A percentile compares a stretch with the other conserved stretches of the same genome.
phyloP scores from a whole-genome alignment of 2,888 invertebrate genomes.

The Mesorhabditis belari region DNA sequence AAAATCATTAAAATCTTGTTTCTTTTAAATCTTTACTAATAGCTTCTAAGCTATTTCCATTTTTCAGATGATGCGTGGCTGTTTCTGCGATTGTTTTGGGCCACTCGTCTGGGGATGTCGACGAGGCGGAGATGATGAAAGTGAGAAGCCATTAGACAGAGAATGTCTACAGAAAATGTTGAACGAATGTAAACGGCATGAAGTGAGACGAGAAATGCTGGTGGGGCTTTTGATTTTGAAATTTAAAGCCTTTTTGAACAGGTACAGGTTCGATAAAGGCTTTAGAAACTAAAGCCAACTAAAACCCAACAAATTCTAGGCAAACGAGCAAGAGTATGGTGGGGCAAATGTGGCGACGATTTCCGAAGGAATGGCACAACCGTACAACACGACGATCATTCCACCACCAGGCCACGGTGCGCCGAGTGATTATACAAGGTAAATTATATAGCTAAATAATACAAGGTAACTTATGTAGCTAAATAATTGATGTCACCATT shows the following conservation, averaged over 20 bases:
- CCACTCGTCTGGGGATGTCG: constrained; percentile 7
- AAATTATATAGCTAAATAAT: background rate
- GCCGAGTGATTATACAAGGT: background rate
- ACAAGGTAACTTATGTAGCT: background rate
- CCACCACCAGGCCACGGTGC: no score
- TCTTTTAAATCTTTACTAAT: constrained; percentile 1
- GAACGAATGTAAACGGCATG: background rate
- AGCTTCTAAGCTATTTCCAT: background rate
- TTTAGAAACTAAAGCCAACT: no score
- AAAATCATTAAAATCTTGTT: background rate
- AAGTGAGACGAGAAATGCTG: background rate
- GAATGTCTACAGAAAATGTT: background rate
- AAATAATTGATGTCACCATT: no score
- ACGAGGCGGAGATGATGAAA: background rate
- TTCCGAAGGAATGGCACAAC: background rate
- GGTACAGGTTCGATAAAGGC: background rate
- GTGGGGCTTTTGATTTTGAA: background rate
- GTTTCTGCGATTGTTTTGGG: constrained; percentile 37
- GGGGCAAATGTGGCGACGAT: background rate
- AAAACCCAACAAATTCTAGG: no score
- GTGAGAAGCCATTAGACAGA: background rate
- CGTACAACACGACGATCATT: background rate
- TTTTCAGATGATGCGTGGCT: constrained; percentile 33
- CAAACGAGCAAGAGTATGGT: background rate
- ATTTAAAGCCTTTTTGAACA: background rate